These are phyloP conservation scores for Lophius piscatorius DNA, from an alignment of 2,113 vertebrate species.

Conservation along the genomic window DNA sequence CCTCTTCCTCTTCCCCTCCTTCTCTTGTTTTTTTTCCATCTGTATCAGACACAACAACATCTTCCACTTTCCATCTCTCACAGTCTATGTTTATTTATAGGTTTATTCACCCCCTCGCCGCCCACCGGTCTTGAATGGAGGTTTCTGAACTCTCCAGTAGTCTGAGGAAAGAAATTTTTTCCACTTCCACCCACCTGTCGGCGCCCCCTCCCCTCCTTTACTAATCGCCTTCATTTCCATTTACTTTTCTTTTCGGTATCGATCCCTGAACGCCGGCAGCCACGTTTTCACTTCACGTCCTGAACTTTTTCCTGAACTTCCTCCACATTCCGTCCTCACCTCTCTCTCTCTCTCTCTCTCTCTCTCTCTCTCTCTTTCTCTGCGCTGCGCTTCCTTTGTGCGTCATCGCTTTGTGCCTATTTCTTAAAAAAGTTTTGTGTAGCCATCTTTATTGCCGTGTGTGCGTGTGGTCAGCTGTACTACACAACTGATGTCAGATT, in stretches of 20 bases:
- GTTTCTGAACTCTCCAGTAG: conserved; percentile 60
- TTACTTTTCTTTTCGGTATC: conserved; percentile 12
- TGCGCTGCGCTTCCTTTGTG: conserved; percentile 30
- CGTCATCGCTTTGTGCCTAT: conserved; percentile 29
- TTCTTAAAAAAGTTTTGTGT: conserved; percentile 34
- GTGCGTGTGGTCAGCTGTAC: conserved; percentile 68
- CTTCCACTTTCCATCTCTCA: too few species aligned
- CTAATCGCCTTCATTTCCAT: conserved; percentile 17
- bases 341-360: conserved; percentile 12
- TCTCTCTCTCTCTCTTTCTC: too few species aligned
- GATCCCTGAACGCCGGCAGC: neutral
- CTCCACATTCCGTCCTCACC: neutral
- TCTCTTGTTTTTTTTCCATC: too few species aligned
- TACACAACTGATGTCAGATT: conserved; percentile 74
- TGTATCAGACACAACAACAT: too few species aligned
- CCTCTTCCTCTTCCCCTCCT: conserved; percentile 45
- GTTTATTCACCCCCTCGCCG: conserved; percentile 40
- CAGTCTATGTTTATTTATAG: conserved; percentile 29
- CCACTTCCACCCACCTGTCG: conserved; percentile 31
- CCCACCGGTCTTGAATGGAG: conserved; percentile 51
- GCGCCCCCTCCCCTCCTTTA: conserved; percentile 32
- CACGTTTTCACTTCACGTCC: conserved; percentile 11
- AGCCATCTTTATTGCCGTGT: conserved; percentile 54
- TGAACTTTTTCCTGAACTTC: conserved; percentile 13
- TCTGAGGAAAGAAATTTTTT: conserved; percentile 65